Evolutionary conservation across 2,797 vertebrate species (phyloP).

Genomic region (Ataeniobius toweri): DNA sequence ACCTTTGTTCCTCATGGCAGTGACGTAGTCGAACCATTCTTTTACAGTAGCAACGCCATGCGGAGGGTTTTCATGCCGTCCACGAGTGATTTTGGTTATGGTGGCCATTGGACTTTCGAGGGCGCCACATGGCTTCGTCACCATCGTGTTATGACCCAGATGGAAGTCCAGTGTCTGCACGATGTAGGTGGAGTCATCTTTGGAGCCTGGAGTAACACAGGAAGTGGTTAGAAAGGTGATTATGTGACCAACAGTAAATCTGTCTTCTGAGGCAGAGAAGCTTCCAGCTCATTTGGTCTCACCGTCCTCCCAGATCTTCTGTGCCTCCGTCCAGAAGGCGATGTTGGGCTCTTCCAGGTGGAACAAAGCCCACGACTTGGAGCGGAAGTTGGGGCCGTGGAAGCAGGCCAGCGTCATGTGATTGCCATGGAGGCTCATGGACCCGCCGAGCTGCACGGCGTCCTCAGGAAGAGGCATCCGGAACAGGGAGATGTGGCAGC

Average conservation of each 20-base stretch:
- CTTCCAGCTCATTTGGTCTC: constrained; percentile 39
- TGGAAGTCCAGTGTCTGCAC: constrained; percentile 98
- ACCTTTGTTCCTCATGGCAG: constrained; percentile 98
- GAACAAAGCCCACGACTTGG: constrained; percentile 98
- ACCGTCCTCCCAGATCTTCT: constrained; percentile 99
- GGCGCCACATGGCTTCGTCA: constrained; percentile 96
- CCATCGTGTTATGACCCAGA: constrained; percentile 98
- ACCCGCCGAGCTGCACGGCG: constrained; percentile 95
- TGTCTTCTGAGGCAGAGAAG: not conserved
- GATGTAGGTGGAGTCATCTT: constrained; percentile 94
- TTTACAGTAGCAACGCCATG: constrained; percentile 97
- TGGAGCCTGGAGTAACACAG: constrained; percentile 82
- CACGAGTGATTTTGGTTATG: constrained; percentile 96
- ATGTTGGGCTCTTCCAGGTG: constrained; percentile 99
- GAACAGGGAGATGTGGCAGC: constrained; percentile 98
- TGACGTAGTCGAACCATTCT: constrained; percentile 98
- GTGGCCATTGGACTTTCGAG: constrained; percentile 98
- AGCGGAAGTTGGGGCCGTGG: constrained; percentile 98
- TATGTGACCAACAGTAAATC: not conserved
- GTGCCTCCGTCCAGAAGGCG: constrained; percentile 98
- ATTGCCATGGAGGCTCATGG: constrained; percentile 98
- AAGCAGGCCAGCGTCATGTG: constrained; percentile 99
- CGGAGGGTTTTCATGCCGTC: constrained; percentile 95
- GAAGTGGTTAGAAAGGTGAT: not conserved
- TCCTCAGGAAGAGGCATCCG: constrained; percentile 96